phyloP scores from a whole-genome alignment of 2,797 vertebrate species.

The Phoxinus dragarum region DNA sequence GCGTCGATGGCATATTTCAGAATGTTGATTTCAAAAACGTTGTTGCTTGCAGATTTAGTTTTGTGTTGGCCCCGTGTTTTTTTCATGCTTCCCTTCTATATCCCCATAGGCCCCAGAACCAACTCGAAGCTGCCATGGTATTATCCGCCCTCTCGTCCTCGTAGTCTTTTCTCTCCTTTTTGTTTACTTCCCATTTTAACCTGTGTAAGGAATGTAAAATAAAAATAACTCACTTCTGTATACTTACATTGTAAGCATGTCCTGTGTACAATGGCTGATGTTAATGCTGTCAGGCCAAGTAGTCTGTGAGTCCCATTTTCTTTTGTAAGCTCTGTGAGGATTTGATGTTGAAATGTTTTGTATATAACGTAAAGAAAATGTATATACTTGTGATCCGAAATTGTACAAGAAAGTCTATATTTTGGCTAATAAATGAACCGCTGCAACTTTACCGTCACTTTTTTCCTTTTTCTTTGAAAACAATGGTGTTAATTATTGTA shows the following conservation, averaged over 20 bases:
- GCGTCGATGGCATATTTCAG: slow-evolving; percentile 58
- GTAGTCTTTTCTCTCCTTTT: slow-evolving; percentile 72
- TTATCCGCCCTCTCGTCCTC: slow-evolving; percentile 81
- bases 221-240: slow-evolving; percentile 87
- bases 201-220: slow-evolving; percentile 92
- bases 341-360: slow-evolving; percentile 90
- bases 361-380: slow-evolving; percentile 96
- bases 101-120: slow-evolving; percentile 87
- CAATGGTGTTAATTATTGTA: slow-evolving; percentile 55
- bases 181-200: slow-evolving; percentile 77
- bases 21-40: slow-evolving; percentile 32
- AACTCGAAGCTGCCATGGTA: slow-evolving; percentile 86
- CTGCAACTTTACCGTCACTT: slow-evolving; percentile 87
- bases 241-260: slow-evolving; percentile 98
- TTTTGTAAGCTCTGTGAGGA: slow-evolving; percentile 88
- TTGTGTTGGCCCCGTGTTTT: slow-evolving; percentile 37
- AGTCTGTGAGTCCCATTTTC: slow-evolving; percentile 82
- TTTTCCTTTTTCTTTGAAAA: slow-evolving; percentile 64
- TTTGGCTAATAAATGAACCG: slow-evolving; percentile 99
- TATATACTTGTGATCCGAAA: slow-evolving; percentile 99
- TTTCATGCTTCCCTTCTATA: slow-evolving; percentile 73
- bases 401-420: slow-evolving; percentile 99
- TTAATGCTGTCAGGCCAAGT: slow-evolving; percentile 89
- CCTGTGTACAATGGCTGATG: slow-evolving; percentile 92
- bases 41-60: slow-evolving; percentile 64